phyloP scores from a whole-genome alignment of 2,797 vertebrate genomes.

The Melanotaenia nigrans region DNA sequence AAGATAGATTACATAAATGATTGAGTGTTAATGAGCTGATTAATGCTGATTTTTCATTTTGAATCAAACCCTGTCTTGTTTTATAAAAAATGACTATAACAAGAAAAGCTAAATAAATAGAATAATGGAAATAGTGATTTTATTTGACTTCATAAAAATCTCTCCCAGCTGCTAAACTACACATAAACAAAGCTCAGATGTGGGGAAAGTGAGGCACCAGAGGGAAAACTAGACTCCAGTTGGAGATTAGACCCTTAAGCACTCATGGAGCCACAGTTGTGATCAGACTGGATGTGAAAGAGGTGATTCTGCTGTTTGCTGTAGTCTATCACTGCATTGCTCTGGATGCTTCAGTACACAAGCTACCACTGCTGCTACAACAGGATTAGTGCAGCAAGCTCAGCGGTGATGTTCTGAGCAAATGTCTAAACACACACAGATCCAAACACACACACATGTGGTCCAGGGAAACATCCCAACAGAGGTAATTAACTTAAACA shows the following conservation, averaged over 20 bases:
- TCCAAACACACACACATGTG: not conserved
- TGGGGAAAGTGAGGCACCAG: not conserved
- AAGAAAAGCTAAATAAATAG: not conserved
- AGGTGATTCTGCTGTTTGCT: conserved; percentile 39
- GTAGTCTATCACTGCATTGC: conserved; percentile 38
- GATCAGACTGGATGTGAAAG: conserved; percentile 47
- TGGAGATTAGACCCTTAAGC: conserved; percentile 13
- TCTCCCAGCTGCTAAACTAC: not conserved
- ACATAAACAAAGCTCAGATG: conserved; percentile 8
- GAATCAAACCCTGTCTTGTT: not conserved
- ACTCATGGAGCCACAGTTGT: conserved; percentile 11
- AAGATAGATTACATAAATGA: not conserved
- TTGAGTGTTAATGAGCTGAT: too few species aligned
- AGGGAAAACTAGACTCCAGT: conserved; percentile 16
- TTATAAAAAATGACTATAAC: not conserved
- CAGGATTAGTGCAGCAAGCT: conserved; percentile 55
- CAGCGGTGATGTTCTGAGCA: not conserved
- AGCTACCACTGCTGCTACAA: conserved; percentile 44
- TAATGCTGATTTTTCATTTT: not conserved
- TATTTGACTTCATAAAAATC: not conserved
- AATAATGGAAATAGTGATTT: not conserved
- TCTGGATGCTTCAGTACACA: conserved; percentile 47
- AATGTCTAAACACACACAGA: not conserved
- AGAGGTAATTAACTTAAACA: conserved; percentile 44
- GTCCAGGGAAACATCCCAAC: conserved; percentile 3